Conservation (phyloP, 2,888 invertebrate genomes). For the Agriopis leucophaearia region DNA sequence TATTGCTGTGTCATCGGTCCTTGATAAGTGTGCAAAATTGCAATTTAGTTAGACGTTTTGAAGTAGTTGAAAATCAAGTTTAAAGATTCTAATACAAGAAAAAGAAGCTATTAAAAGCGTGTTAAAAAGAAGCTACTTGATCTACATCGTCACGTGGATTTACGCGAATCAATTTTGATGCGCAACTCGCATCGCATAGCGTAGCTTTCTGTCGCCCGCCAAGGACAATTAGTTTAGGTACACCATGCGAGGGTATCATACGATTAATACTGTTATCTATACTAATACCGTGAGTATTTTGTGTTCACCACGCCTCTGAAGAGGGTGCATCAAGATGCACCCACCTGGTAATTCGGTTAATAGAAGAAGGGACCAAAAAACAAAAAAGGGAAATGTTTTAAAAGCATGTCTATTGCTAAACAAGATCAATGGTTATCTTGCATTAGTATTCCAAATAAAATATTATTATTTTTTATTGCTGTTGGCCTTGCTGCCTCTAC, state of each 20-base stretch:
- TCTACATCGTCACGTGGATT: too few relatives aligned
- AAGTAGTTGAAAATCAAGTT: too few relatives aligned
- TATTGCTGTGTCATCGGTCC: too few relatives aligned
- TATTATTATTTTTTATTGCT: too few relatives aligned
- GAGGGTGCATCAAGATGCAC: background rate
- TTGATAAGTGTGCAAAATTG: too few relatives aligned
- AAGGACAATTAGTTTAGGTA: background rate
- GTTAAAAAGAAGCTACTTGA: too few relatives aligned
- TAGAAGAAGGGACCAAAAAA: background rate
- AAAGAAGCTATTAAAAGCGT: too few relatives aligned
- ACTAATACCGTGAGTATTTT: background rate
- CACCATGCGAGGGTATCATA: slow-evolving; percentile 8
- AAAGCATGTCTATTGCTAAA: background rate
- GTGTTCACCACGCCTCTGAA: background rate
- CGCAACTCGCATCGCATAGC: background rate
- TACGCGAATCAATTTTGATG: background rate
- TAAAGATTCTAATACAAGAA: too few relatives aligned
- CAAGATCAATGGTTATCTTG: too few relatives aligned
- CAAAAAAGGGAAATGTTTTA: background rate
- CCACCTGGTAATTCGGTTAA: slow-evolving; percentile 35
- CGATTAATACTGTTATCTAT: slow-evolving; percentile 6
- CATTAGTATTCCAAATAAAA: too few relatives aligned
- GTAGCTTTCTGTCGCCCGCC: background rate
- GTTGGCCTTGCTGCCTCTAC: too few relatives aligned
- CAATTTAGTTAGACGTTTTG: too few relatives aligned